Base-by-base conservation (phyloP, 2,888 invertebrate species). In the Aspidiotus destructor region DNA sequence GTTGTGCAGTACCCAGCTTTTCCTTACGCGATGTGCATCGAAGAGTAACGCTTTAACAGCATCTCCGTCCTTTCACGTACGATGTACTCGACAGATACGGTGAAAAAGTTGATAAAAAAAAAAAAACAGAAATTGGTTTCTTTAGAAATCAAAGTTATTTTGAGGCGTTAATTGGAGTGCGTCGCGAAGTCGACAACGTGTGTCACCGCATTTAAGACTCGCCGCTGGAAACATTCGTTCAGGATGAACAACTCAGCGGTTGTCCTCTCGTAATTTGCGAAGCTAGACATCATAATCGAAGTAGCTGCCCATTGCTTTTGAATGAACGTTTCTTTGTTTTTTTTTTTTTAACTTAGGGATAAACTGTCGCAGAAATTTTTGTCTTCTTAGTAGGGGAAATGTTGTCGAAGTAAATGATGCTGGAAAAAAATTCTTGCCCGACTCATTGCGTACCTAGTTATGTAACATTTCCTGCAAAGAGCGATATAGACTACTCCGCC, bases 161-260 rank as follows among this genome's bases (percentile, higher is more conserved):
- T 44, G 40, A 57, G 57, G 42, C 41, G 58, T 67, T 67, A 67
- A 67, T 67, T 67, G 67, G 67, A 67, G 67, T 58, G 67, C 58
- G 67, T 28, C 28, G 67, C 57, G 58, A 48, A 57, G 65, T 65
- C 58, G 57, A 58, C 15, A 58, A 58, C 52, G 60, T 58, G 42
- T 60, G 67, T 48, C 41, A 58, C 60, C 48, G 41, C 41, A 44
- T 57, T 57, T 58, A 67, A 67, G 57, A 41, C 42, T 58, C 67
- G 28, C 67, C 55, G 67, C 48, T 17, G 67, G 67, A 52, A 28
- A 42, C 55, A 17, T 48, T 60, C 58, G 57, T 60, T 44, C 48
- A 41, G 41, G 16, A 61, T 58, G 28, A 28, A 28, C 16, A 52
- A 16, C 67, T 15, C 60, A 67, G 67, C 67, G 67, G 67, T 67